phyloP scores from a whole-genome alignment of 2,888 invertebrate genomes.

The Agonum fuliginosum region DNA sequence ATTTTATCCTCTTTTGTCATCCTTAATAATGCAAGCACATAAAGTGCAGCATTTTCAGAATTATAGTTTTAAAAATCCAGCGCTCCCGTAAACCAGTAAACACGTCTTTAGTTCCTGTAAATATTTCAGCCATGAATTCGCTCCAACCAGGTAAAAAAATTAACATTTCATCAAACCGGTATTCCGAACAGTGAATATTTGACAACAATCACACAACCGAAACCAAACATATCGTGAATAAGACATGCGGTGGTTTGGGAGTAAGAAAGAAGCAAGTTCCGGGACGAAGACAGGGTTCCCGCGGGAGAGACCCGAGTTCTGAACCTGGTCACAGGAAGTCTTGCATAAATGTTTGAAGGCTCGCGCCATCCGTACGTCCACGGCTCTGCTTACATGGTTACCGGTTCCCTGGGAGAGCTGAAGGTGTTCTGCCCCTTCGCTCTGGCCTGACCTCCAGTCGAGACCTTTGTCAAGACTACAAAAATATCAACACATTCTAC shows the following conservation, averaged over 20 bases:
- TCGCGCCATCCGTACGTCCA: slow-evolving; percentile 1
- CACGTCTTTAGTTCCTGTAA: neutral
- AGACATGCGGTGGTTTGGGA: slow-evolving; percentile 31
- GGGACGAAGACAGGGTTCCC: slow-evolving; percentile 51
- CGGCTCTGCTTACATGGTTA: slow-evolving; percentile 13
- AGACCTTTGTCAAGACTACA: neutral
- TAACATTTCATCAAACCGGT: slow-evolving; percentile 36
- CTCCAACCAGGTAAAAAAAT: slow-evolving; percentile 22
- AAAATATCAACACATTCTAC: no score
- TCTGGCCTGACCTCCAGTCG: slow-evolving; percentile 19
- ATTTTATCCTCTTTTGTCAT: no score
- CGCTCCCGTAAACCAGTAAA: slow-evolving; percentile 3
- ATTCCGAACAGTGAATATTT: slow-evolving; percentile 44
- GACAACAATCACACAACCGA: slow-evolving; percentile 52
- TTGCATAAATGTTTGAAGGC: slow-evolving; percentile 53
- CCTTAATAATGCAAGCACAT: no score
- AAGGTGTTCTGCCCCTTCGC: neutral
- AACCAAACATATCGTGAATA: slow-evolving; percentile 56
- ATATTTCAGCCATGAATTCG: neutral
- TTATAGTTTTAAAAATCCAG: neutral
- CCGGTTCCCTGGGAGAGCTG: slow-evolving; percentile 11
- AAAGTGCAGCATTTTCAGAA: no score
- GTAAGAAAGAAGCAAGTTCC: slow-evolving; percentile 20
- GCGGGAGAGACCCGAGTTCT: slow-evolving; percentile 13
- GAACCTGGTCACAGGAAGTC: slow-evolving; percentile 41